Evolutionary conservation across 2,797 vertebrate genomes (phyloP).

Genomic region (Sphenopsis melanotis): DNA sequence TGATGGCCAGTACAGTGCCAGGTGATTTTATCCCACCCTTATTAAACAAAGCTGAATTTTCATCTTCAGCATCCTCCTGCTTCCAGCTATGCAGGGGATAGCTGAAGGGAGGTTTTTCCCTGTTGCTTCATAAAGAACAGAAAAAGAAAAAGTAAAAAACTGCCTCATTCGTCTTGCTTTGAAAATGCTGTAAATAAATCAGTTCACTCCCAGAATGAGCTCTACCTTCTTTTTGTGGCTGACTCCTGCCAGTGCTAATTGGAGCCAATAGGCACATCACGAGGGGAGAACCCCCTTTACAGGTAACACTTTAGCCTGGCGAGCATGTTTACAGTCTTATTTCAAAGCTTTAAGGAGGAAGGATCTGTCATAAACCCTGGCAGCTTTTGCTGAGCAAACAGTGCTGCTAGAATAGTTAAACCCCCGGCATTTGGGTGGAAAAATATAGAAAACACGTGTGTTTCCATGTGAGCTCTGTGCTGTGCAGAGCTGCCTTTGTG

Average conservation of each 20-base stretch:
- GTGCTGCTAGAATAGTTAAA: slow-evolving; percentile 67
- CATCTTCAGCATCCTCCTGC: background rate
- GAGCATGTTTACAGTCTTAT: slow-evolving; percentile 72
- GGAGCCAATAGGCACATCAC: slow-evolving; percentile 53
- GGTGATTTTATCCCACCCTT: background rate
- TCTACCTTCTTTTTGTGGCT: background rate
- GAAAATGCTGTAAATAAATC: slow-evolving; percentile 39
- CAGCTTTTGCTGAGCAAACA: slow-evolving; percentile 49
- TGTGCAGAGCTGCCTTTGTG: background rate
- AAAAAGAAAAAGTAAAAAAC: background rate
- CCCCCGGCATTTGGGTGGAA: slow-evolving; percentile 28
- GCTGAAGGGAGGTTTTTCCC: fast-evolving
- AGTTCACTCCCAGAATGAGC: slow-evolving; percentile 13
- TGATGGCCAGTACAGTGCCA: background rate
- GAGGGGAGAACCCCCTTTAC: slow-evolving; percentile 32
- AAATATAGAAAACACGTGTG: slow-evolving; percentile 75
- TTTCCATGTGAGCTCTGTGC: slow-evolving; percentile 44
- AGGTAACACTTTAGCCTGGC: slow-evolving; percentile 61
- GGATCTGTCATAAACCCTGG: slow-evolving; percentile 71
- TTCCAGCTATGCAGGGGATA: background rate
- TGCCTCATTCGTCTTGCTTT: background rate
- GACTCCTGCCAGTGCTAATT: slow-evolving; percentile 47
- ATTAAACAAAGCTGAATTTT: background rate
- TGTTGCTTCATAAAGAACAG: background rate
- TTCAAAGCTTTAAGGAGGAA: slow-evolving; percentile 73